A percentile compares a stretch with the other conserved stretches of the same genome.
Conservation (phyloP, 1,140 invertebrate genomes). For the Orchesella cincta region DNA sequence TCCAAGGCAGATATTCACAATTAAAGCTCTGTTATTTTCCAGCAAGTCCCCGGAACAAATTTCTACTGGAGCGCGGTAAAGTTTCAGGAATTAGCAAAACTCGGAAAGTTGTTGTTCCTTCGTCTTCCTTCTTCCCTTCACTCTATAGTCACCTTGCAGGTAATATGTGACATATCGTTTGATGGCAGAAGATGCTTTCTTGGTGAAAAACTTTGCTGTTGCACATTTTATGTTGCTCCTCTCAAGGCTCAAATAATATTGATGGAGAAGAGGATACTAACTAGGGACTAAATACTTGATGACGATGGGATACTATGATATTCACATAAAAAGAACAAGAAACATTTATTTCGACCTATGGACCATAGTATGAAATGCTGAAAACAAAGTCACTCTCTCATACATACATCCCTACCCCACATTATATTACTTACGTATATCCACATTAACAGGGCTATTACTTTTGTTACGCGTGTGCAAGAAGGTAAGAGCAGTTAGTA, state of each 20-base stretch:
- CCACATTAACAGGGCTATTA: too few relatives aligned
- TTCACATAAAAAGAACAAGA: background rate
- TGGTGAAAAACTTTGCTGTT: background rate
- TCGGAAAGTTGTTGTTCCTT: background rate
- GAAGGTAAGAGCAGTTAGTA: background rate
- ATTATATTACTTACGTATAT: background rate
- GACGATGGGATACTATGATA: background rate
- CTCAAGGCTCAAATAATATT: background rate
- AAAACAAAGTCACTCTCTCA: background rate
- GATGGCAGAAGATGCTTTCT: background rate
- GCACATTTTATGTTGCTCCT: constrained; percentile 23
- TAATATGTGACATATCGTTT: constrained; percentile 1
- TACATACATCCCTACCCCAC: too few relatives aligned
- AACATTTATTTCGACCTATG: constrained; percentile 3
- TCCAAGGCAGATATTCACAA: background rate
- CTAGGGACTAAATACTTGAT: background rate
- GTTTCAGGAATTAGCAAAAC: background rate
- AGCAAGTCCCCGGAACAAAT: too few relatives aligned
- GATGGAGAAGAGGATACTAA: background rate
- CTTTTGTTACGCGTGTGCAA: too few relatives aligned
- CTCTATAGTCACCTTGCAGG: background rate
- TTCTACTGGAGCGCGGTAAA: background rate
- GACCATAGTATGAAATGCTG: background rate
- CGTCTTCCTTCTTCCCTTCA: background rate
- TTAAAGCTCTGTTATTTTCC: background rate